Conservation (phyloP, 2,888 invertebrate species). For the Mycogona germanica region DNA sequence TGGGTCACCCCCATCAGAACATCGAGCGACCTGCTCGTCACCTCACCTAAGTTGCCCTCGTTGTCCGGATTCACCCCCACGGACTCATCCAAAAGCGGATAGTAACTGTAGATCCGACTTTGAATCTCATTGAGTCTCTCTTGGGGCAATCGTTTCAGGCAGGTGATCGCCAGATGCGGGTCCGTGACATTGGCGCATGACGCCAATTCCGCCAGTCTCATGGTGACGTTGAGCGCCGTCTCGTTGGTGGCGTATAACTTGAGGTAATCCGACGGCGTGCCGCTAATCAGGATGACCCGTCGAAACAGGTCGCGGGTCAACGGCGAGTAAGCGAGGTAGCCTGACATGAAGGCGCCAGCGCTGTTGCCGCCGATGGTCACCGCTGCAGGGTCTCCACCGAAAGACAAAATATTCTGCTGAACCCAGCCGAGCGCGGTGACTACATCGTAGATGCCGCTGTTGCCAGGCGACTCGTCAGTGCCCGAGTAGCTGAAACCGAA, state of each 20-base stretch:
- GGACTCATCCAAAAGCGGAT: neutral
- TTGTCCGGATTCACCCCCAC: neutral
- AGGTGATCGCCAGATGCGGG: neutral
- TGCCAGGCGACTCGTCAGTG: slow-evolving; percentile 65
- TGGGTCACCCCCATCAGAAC: slow-evolving; percentile 8
- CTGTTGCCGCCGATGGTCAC: slow-evolving; percentile 90
- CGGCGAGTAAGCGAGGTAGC: slow-evolving; percentile 67
- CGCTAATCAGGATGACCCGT: slow-evolving; percentile 3
- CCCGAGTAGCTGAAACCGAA: slow-evolving; percentile 51
- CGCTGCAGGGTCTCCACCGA: slow-evolving; percentile 80
- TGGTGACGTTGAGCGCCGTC: neutral
- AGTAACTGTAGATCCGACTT: neutral
- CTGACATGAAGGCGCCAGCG: slow-evolving; percentile 86
- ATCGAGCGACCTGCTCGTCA: neutral
- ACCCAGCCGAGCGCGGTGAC: slow-evolving; percentile 83
- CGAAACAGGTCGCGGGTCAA: slow-evolving; percentile 33
- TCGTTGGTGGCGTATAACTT: neutral
- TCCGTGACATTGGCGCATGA: neutral
- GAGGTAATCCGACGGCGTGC: neutral
- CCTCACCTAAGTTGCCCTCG: neutral
- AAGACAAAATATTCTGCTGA: slow-evolving; percentile 72
- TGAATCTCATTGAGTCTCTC: neutral
- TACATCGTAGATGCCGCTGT: slow-evolving; percentile 88
- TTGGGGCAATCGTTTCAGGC: neutral
- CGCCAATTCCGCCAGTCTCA: neutral